Conservation (phyloP, 2,113 vertebrate species). For the Callipepla squamata region DNA sequence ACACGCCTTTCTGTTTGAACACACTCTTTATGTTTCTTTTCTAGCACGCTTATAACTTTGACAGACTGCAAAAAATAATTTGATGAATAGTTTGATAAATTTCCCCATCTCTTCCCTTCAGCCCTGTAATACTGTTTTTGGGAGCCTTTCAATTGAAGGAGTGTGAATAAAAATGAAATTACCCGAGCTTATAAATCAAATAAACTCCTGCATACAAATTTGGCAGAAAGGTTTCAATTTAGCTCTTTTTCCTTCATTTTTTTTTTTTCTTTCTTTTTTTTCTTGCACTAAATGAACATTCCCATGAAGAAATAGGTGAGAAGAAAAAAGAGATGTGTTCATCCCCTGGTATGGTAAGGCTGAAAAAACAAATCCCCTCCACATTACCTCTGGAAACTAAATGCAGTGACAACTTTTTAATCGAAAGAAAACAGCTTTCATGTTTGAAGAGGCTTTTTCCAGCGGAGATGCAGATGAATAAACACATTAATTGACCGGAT, state of each 20-base stretch:
- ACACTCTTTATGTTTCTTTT: background rate
- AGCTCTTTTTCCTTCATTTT: constrained; percentile 16
- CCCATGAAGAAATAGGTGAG: background rate
- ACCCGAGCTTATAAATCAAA: constrained; percentile 55
- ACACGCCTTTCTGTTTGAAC: background rate
- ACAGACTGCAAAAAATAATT: constrained; percentile 63
- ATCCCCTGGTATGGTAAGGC: background rate
- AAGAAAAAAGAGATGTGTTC: background rate
- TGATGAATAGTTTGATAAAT: constrained; percentile 65
- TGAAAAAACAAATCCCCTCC: background rate
- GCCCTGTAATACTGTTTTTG: background rate
- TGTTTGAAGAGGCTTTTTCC: constrained; percentile 71
- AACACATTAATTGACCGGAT: constrained; percentile 81
- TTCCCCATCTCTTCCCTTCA: constrained; percentile 43
- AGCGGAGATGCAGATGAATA: constrained; percentile 50
- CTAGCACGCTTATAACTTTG: constrained; percentile 2
- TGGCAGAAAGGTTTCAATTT: constrained; percentile 55
- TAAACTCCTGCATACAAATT: constrained; percentile 55
- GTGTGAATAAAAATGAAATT: constrained; percentile 66
- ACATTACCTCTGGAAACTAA: constrained; percentile 73
- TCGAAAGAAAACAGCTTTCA: constrained; percentile 65
- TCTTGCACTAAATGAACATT: constrained; percentile 37
- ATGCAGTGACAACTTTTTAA: constrained; percentile 71
- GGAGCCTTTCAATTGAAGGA: constrained; percentile 45
- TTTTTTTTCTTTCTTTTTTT: background rate